Evolutionary conservation across 2,888 invertebrate species (phyloP).

Genomic region (Diaprepes abbreviatus): DNA sequence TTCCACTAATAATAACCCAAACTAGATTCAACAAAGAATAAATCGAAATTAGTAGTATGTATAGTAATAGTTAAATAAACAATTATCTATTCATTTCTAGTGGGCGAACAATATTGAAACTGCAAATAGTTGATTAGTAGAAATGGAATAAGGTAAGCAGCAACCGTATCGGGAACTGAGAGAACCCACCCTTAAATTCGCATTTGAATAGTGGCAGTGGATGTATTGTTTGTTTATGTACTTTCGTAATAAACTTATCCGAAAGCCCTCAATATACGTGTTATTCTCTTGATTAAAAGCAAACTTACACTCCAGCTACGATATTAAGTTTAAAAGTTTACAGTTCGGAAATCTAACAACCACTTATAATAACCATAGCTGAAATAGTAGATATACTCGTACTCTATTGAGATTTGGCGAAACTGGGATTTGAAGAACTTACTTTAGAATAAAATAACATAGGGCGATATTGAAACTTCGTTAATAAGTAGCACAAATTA

Average conservation of each 20-base stretch:
- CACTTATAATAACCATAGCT: too few species aligned
- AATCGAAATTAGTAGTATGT: neutral
- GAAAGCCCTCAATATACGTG: neutral
- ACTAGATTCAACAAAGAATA: too few species aligned
- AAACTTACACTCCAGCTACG: constrained; percentile 4
- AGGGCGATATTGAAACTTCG: too few species aligned
- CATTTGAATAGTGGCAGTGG: constrained; percentile 19
- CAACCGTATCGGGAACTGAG: constrained; percentile 11
- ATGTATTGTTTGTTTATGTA: constrained; percentile 29
- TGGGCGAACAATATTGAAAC: constrained; percentile 14
- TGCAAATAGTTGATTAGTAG: constrained; percentile 31
- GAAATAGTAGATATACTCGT: too few species aligned
- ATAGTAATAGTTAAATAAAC: constrained; percentile 4
- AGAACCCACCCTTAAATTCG: constrained; percentile 23
- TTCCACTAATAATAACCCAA: too few species aligned
- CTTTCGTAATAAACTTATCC: constrained; percentile 21
- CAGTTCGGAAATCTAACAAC: too few species aligned
- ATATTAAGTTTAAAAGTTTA: too few species aligned
- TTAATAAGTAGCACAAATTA: too few species aligned
- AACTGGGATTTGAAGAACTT: too few species aligned
- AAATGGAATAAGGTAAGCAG: constrained; percentile 29
- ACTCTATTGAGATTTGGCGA: too few species aligned
- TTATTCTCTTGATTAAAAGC: constrained; percentile 22
- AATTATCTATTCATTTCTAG: constrained; percentile 6
- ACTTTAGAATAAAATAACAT: too few species aligned